A percentile compares a stretch with the other conserved stretches of the same genome.
Conservation (phyloP, 2,797 vertebrate species). For the Eupleurogrammus muticus region DNA sequence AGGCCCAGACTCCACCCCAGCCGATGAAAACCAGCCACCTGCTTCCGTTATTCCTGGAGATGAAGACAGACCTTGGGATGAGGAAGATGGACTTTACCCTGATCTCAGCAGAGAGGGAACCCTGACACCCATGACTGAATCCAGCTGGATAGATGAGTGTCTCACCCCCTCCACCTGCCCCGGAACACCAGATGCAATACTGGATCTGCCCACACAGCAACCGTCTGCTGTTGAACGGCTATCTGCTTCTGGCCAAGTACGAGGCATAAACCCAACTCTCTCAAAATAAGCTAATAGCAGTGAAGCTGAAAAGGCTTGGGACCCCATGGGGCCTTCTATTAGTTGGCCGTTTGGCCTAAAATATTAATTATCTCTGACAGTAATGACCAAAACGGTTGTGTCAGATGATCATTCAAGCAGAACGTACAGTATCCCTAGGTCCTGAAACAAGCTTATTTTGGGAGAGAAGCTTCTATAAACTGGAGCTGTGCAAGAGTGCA, state of each 20-base stretch:
- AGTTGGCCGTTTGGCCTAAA: constrained; percentile 32
- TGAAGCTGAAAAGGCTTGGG: constrained; percentile 29
- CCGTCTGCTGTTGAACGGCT: constrained; percentile 86
- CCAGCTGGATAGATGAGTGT: constrained; percentile 82
- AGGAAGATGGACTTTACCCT: constrained; percentile 68
- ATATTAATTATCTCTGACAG: constrained; percentile 34
- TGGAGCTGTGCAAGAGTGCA: constrained; percentile 39
- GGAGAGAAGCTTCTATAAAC: constrained; percentile 47
- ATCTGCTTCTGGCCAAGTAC: constrained; percentile 94
- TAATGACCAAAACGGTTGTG: constrained; percentile 15
- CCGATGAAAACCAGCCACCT: constrained; percentile 51
- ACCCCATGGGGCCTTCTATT: constrained; percentile 42
- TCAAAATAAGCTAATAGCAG: constrained; percentile 74
- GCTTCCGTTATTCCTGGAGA: constrained; percentile 42
- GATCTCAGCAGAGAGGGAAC: constrained; percentile 66
- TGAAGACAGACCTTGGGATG: constrained; percentile 71
- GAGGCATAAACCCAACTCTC: constrained; percentile 64
- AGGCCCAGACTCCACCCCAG: constrained; percentile 50
- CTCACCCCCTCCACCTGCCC: constrained; percentile 76
- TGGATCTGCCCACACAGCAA: constrained; percentile 79
- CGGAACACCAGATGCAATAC: constrained; percentile 71
- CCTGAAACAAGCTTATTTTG: constrained; percentile 68
- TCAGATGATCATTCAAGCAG: constrained; percentile 22
- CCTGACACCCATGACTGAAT: constrained; percentile 79
- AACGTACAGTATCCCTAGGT: background rate